Base-by-base conservation (phyloP, 30 jellyfish, hydroid and myxozoan species). In the Hydractinia symbiolongicarpus region DNA sequence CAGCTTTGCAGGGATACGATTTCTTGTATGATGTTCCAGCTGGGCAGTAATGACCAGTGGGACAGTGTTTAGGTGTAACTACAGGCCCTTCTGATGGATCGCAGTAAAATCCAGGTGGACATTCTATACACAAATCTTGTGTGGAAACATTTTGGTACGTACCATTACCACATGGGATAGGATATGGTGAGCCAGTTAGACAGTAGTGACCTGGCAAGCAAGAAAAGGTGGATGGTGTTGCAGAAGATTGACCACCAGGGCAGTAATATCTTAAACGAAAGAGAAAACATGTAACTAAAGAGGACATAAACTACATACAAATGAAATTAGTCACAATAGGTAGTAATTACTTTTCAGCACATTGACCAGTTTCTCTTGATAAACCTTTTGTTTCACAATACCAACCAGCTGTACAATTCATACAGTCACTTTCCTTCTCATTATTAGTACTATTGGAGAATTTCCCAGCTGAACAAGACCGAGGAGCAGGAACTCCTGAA, bases 11-110 rank as follows among this genome's bases (percentile, higher is more conserved):
- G 61, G 95, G 86, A 57, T 78, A 71, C 15, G 86, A 62, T n/a
- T 55, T 66, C 61, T 61, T 76, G 86, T 80, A 61, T 10, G 82
- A 58, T 60, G 95, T 87, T 5, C 88, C 86, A 21, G 9, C 76
- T 13, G 95, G 96, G 71, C 99, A 93, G 76, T 69, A 93, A 19
- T 86, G 81, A 60, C 99, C 99, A 19, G 21, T 72, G 4, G 96
- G 96, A 72, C 98, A 93, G 5, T 66, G 72, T 71, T 86, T 86
- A 1, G 98, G 98, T 19, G 93, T 58, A 5, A 84, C 85, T 21
- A 93, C 95, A 54, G 95, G 95, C 9, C 96, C 98, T 79, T 93
- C 96, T 4, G 95, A 86, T 9, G 96, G 98, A 64, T 93, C 96
- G 70, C 98, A 93, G 57, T 87, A 93, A 64, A 72, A 87, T 14